Evolutionary conservation across 2,888 invertebrate genomes (phyloP).

Genomic region (Apocheima hispidaria): DNA sequence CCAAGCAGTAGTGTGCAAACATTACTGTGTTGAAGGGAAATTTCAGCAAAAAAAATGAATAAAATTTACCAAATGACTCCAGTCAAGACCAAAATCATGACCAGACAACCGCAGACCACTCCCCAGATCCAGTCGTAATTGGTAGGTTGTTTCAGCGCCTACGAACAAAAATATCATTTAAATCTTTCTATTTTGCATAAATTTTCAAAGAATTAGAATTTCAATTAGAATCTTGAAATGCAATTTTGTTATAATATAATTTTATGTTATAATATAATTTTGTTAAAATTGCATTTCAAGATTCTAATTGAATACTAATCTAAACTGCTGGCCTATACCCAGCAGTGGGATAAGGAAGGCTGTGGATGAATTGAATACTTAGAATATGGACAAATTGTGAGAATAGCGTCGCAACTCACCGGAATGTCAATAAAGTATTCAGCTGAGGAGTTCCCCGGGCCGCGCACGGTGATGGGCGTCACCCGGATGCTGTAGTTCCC

Average conservation of each 20-base stretch:
- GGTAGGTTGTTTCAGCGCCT: constrained; percentile 20
- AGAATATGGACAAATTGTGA: too few species aligned
- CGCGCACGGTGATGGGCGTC: constrained; percentile 92
- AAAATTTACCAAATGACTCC: constrained; percentile 63
- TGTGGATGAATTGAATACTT: too few species aligned
- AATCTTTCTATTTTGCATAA: neutral
- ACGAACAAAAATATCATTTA: neutral
- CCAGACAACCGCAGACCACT: constrained; percentile 62
- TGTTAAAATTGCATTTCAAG: too few species aligned
- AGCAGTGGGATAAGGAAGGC: too few species aligned
- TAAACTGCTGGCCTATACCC: too few species aligned
- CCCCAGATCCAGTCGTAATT: constrained; percentile 68
- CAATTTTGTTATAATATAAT: too few species aligned
- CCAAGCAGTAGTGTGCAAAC: too few species aligned
- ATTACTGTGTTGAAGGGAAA: too few species aligned
- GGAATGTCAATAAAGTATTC: constrained; percentile 87
- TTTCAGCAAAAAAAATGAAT: neutral
- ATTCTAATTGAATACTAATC: too few species aligned
- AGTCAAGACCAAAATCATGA: constrained; percentile 63
- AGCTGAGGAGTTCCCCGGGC: constrained; percentile 88
- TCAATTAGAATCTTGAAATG: too few species aligned
- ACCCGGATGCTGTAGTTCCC: constrained; percentile 94
- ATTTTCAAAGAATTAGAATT: too few species aligned
- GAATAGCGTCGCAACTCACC: constrained; percentile 69
- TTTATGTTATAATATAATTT: too few species aligned